Evolutionary conservation across 2,888 invertebrate species (phyloP), one percentile per base, ranked within the genome.

Genomic region (Himalopsyche japonica): DNA sequence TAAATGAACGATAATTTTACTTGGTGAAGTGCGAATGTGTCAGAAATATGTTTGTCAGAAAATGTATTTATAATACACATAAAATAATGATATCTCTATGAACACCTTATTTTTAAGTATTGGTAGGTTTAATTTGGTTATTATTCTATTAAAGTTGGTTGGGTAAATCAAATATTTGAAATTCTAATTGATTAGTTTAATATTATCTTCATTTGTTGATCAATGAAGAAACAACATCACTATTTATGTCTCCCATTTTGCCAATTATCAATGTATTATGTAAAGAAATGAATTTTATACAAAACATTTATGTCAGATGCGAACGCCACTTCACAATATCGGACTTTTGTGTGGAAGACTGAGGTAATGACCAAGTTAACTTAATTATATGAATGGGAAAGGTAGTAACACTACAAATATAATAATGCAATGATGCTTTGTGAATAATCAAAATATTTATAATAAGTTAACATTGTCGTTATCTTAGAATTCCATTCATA

Each of bases 211-310:
- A 76, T 32, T 76, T 79, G 43, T 79, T 79, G 57, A 82, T 48
- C 27, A 24, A 77, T 77, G 76, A 79, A 64, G 70, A 76, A 79
- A 34, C 70, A 80, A 64, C 47, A 82, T 85, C 85, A 85, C 70
- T 70, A 85, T 82, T 85, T 82, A 80, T 91, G 91, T 92, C 92
- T 92, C 92, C 92, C 92, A 90, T 91, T 91, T 91, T 91, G 92
- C 92, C 92, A 92, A 92, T 92, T 92, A 92, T 89, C 88, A 87
- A 86, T 85, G 88, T 88, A 88, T 89, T 89, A 90, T 87, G 88
- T 88, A 84, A 76, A 84, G 82, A 86, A 84, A 43, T 27, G 79
- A 82, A 81, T 43, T 81, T 43, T 70, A 70, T 70, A 70, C 15
- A 30, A 70, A 70, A 70, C 70, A 27, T 30, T 70, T 76, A 32